Base-by-base conservation (phyloP, 2,113 vertebrate species). In the Brachyhypopomus occidentalis region DNA sequence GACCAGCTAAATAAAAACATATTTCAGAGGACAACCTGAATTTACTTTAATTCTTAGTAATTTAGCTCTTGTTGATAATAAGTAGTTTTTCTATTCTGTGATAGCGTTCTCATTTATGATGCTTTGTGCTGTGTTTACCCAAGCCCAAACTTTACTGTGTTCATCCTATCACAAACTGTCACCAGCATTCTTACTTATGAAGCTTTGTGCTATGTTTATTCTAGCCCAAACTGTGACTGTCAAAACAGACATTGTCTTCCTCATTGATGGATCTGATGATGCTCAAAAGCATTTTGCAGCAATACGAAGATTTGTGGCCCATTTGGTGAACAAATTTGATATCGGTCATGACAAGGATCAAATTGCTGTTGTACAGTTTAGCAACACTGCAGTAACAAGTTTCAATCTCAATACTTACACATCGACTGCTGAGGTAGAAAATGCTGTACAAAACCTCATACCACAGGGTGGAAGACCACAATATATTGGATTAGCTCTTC, bases 211-310 rank as follows among this genome's bases (percentile, higher is more conserved):
- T 55, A 34, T 84, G 75, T 88, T 80, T 60, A 78, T 83, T 71
- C 78, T 87, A 92, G 90, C 87, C 79, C 77, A 87, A 85, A 86
- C 25, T 4, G 66, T 86, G 34, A 86, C 14, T 30, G 38, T 67
- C 4, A 88, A 88, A 63, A 91, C 89, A 88, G 90, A 94, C 79
- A 88, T 94, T 85, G 92, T 92, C 2, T 94, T 94, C 84, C 91
- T 94, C 72, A 86, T 94, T 87, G 93, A 94, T 89, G 92, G 92
- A 72, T 93, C 93, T 34, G 93, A 94, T 86, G 90, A 92, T 77
- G 78, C 87, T 27, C 89, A 88, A 59, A 90, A 58, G 80, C 88
- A 63, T 81, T 94, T 94, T 74, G 75, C 85, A 81, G 83, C 83
- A 20, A 85, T 94, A 80, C 72, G 84, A 55, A 86, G 89, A 41